Evolutionary conservation across 2,113 vertebrate genomes (phyloP).

Genomic region (crab-eating macaque (Macaca fascicularis)): DNA sequence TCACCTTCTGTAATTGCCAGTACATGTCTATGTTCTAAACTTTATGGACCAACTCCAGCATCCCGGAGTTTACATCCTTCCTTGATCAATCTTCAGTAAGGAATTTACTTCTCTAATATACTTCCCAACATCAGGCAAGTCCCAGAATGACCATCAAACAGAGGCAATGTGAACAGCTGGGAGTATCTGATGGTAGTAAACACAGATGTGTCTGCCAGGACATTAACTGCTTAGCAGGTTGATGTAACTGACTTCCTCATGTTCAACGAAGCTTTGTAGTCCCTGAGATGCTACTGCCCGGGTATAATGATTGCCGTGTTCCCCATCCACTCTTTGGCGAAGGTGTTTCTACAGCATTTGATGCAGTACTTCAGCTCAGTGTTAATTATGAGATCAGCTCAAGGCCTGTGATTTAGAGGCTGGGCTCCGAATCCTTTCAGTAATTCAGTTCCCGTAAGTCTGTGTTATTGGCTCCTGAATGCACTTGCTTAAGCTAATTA

Average conservation of each 20-base stretch:
- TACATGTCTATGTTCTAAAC: neutral
- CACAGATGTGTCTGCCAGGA: conserved; percentile 65
- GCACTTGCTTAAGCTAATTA: conserved; percentile 57
- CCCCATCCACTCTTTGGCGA: neutral
- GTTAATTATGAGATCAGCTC: conserved; percentile 47
- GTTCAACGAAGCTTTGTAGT: conserved; percentile 7
- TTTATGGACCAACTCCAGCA: conserved; percentile 53
- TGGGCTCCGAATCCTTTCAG: neutral
- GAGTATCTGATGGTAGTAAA: conserved; percentile 32
- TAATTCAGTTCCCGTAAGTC: conserved; percentile 57
- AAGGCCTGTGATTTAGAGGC: conserved; percentile 14
- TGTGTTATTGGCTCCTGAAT: conserved; percentile 44
- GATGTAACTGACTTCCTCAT: neutral
- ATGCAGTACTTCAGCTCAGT: neutral
- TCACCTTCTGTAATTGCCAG: conserved; percentile 35
- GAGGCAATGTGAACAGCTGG: conserved; percentile 29
- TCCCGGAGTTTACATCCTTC: conserved; percentile 23
- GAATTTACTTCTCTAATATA: conserved; percentile 51
- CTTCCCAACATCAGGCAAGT: conserved; percentile 46
- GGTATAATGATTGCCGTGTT: fast-evolving
- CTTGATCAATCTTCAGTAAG: conserved; percentile 35
- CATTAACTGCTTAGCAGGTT: conserved; percentile 61
- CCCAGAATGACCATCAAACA: conserved; percentile 32
- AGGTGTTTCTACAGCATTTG: neutral
- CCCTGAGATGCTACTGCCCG: neutral